Evolutionary conservation across 1,140 invertebrate genomes (phyloP), one percentile per base, ranked within the genome.

Genomic region (Drosophila rhopaloa): DNA sequence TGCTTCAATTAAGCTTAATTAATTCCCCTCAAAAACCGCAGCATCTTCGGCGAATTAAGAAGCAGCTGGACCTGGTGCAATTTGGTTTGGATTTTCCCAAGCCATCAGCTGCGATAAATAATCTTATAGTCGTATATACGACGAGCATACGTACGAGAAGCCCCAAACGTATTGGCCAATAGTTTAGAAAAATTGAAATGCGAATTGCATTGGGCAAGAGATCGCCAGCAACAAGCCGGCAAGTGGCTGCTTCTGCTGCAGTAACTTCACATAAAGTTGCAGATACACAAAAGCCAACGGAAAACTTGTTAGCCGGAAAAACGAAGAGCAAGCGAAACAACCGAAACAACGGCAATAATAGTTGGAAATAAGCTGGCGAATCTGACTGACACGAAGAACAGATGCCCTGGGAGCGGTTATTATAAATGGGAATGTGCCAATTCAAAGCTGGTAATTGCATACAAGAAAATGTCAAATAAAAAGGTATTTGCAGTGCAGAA

Each of bases 161-260:
- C 37, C 58, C 70, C 76, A 62, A 73, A 58, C 46, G 60, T 66
- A 80, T 88, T 88, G 70, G 72, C 66, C 83, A 88, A 88, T 88
- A 89, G 76, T 89, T 88, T 74, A 89, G 83, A 88, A 88, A 88
- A 78, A 83, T 88, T 80, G 67, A 89, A 83, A 83, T 82, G 83
- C 83, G 79, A 79, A 88, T 79, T 71, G 62, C 58, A 85, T 81
- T 80, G 51, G 74, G 63, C 76, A 84, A 80, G 66, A 75, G 47
- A 68, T 68, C 46, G 44, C 57, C 44, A 37, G 51, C 68, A 53
- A 54, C 44, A 46, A 41, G 65, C 50, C 37, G 58, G 63, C 63
- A 35, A 38, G 40, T 55, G 41, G 72, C 59, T 70, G 27, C 53
- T 70, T 65, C 54, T 48, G 60, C 65, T 19, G 41, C 37, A 41